These are phyloP conservation scores for Choristoneura fumiferana DNA, from an alignment of 1,140 invertebrate genomes.

Conservation along the genomic window DNA sequence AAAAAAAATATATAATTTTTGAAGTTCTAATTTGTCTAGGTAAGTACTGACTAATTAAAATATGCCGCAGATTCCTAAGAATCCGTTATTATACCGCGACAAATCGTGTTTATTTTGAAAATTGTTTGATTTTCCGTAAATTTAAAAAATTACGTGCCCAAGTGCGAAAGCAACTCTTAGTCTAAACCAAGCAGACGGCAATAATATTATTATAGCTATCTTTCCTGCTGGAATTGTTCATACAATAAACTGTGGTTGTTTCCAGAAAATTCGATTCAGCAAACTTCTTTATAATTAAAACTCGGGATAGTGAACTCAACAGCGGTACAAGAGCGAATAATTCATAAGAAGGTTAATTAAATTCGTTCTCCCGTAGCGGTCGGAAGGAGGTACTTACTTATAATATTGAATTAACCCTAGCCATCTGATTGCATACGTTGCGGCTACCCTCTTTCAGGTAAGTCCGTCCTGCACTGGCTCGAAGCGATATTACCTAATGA, in stretches of 20 bases:
- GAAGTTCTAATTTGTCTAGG: too few relatives aligned
- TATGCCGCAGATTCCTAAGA: too few relatives aligned
- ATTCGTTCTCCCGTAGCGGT: conserved; percentile 35
- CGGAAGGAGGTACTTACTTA: conserved; percentile 24
- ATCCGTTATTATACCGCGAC: too few relatives aligned
- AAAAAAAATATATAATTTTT: too few relatives aligned
- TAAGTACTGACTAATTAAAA: too few relatives aligned
- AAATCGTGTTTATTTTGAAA: background rate
- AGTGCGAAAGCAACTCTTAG: too few relatives aligned
- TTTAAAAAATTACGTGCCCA: too few relatives aligned
- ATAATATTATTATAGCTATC: too few relatives aligned
- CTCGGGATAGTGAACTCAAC: conserved; percentile 38
- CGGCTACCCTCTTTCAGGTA: conserved; percentile 5
- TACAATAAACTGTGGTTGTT: conserved; percentile 31
- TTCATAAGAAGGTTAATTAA: conserved; percentile 51
- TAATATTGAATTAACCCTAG: conserved; percentile 37
- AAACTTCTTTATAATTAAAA: conserved; percentile 50
- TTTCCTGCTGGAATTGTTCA: too few relatives aligned
- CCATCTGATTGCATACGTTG: conserved; percentile 30
- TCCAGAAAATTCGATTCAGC: conserved; percentile 35
- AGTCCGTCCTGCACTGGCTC: background rate
- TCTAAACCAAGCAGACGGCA: too few relatives aligned
- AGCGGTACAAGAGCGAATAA: conserved; percentile 38
- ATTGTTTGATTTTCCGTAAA: too few relatives aligned
- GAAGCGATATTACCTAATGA: background rate